These are phyloP conservation scores for Lepus townsendii DNA, from an alignment of 2,797 vertebrate species.

Conservation along the genomic window DNA sequence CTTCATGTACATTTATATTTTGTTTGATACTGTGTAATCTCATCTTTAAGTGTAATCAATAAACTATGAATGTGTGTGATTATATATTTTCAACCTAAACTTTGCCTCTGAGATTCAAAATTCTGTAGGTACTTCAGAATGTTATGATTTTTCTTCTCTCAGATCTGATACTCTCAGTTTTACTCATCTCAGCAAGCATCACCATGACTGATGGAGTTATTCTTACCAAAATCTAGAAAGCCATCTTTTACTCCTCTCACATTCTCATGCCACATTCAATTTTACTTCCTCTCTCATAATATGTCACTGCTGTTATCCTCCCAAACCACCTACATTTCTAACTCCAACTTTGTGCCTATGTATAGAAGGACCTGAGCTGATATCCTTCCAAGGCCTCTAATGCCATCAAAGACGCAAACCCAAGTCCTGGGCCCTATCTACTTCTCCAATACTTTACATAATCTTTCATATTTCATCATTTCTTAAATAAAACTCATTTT, in stretches of 20 bases:
- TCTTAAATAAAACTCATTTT: not conserved
- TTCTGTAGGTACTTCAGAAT: not conserved
- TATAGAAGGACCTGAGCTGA: not conserved
- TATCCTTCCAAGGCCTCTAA: not conserved
- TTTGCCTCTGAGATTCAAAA: not conserved
- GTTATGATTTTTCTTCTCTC: not conserved
- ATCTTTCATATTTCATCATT: slow-evolving; percentile 28
- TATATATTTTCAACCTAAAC: not conserved
- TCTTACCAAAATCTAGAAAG: not conserved
- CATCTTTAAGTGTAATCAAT: not conserved
- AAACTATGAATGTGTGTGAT: not conserved
- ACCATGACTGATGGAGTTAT: not conserved
- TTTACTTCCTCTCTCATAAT: not conserved
- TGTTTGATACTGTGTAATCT: not conserved
- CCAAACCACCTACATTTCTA: not conserved
- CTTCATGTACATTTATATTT: not conserved
- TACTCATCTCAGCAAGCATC: not conserved
- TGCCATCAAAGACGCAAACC: not conserved
- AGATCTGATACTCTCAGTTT: not conserved
- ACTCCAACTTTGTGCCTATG: not conserved
- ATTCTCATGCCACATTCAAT: not conserved
- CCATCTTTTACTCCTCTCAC: not conserved
- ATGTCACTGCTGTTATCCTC: not conserved
- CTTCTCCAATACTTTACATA: not conserved
- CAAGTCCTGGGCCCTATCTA: not conserved